These are phyloP conservation scores for Nemurella pictetii DNA, from an alignment of 2,888 invertebrate genomes.

Conservation along the genomic window DNA sequence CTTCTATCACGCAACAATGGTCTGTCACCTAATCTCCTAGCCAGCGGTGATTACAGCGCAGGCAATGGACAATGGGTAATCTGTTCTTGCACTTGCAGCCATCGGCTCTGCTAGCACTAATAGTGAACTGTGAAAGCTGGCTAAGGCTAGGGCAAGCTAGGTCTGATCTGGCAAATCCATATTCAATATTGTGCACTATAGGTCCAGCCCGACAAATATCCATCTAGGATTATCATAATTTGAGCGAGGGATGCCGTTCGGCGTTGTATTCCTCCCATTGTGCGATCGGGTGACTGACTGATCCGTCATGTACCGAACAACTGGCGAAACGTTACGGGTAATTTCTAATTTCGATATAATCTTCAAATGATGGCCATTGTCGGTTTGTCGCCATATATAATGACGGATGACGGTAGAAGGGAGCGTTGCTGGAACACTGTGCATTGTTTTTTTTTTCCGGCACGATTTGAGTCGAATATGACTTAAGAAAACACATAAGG, in stretches of 20 bases:
- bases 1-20: neutral
- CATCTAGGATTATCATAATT: neutral
- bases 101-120: neutral
- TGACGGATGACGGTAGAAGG: neutral
- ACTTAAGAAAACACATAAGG: neutral
- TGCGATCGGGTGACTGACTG: neutral
- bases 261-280: neutral
- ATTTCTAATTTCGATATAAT: neutral
- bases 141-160: neutral
- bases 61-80: conserved; percentile 7
- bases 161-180: neutral
- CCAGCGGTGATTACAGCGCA: neutral
- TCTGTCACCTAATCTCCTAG: neutral
- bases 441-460: neutral
- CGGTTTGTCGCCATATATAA: neutral
- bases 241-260: neutral
- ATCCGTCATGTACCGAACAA: neutral
- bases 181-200: neutral
- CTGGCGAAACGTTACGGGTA: neutral
- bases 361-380: neutral
- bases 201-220: neutral
- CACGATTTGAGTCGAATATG: neutral
- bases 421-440: neutral
- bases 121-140: neutral
- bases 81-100: neutral